phyloP scores from a whole-genome alignment of 1,140 invertebrate species.

The Rhopalosiphum maidis region DNA sequence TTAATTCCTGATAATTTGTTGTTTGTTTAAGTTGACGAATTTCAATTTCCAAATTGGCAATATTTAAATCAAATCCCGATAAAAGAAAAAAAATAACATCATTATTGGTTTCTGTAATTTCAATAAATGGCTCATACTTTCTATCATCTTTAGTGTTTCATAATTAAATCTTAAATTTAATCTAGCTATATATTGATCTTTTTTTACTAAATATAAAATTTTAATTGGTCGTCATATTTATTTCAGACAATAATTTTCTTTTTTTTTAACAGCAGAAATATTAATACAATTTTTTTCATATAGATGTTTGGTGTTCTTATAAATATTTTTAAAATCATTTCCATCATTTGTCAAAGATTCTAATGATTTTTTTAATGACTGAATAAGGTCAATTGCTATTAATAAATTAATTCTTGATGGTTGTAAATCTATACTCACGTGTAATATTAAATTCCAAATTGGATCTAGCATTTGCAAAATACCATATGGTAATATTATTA shows the following conservation, averaged over 20 bases:
- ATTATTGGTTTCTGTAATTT: not conserved
- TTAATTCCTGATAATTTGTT: not conserved
- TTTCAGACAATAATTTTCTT: not conserved
- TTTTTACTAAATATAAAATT: not conserved
- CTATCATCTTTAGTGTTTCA: not conserved
- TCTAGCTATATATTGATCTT: no score
- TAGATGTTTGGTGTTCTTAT: not conserved
- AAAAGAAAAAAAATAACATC: not conserved
- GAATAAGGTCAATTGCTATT: no score
- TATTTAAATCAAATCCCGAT: not conserved
- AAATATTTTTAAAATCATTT: slow-evolving; percentile 16
- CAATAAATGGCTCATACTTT: not conserved
- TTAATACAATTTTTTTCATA: not conserved
- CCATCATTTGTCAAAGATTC: not conserved
- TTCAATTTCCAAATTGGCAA: not conserved
- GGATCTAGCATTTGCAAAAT: no score
- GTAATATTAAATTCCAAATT: no score
- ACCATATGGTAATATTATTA: no score
- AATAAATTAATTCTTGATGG: no score
- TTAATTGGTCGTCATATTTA: no score
- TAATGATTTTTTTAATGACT: not conserved
- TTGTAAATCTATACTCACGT: no score
- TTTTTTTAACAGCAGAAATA: not conserved
- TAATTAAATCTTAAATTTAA: not conserved
- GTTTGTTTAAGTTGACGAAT: not conserved